Base-by-base conservation (phyloP, 2,888 invertebrate genomes). In the Leptinotarsa juncta region DNA sequence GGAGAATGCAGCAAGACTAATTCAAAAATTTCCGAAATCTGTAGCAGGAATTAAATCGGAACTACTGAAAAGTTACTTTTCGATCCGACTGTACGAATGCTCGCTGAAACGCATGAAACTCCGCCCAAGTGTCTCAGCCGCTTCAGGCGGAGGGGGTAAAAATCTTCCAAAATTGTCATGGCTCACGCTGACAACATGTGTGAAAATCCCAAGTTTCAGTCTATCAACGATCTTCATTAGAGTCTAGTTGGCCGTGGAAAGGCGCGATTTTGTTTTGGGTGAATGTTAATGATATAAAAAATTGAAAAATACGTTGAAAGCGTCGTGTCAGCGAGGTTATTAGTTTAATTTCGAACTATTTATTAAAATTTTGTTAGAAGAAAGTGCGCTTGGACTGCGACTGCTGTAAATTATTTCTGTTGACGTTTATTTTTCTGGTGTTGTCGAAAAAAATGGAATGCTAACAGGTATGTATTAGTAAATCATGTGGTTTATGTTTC, bases 151-250 rank as follows among this genome's bases (percentile, higher is more conserved):
- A 75, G 82, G 80, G 77, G 78, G 73, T 72, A 68, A 73, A 77
- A 78, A 76, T 67, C 77, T 75, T 62, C 78, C 74, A 70, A 78
- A 79, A 80, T 81, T 82, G 82, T 81, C 81, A 83, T 82, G 82
- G 82, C 81, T 72, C 74, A 82, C 85, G 86, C 83, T 87, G 86
- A 87, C 86, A 86, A 83, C 86, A 87, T 85, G 87, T 87, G 87
- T 86, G 86, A 86, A 87, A 87, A 86, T 83, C 78, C 78, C 75
- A 79, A 82, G 82, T 82, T 84, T 84, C 84, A 86, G 86, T 87
- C 86, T 82, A 83, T 87, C 87, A 87, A 82, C 86, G 83, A 79
- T 76, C 79, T 84, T 85, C 85, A 85, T 86, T 86, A 82, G 82
- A 79, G 76, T 72, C 78, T 72, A 81, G 82, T 81, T 81, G 80